phyloP scores from a whole-genome alignment of 30 jellyfish, hydroid and myxozoan species.

The Phacellophora camtschatica region DNA sequence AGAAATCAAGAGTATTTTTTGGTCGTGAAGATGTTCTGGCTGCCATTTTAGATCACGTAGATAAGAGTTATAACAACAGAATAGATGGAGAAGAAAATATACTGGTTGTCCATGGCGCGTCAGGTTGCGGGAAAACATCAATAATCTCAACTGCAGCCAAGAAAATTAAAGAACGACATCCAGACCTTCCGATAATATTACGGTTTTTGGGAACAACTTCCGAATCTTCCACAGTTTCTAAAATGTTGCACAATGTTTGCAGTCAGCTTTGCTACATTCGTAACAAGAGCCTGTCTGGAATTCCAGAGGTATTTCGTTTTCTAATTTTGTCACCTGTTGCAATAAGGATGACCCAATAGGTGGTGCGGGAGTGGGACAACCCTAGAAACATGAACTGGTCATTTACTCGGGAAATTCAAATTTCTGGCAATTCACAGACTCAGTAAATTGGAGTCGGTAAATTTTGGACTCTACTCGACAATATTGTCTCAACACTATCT shows the following conservation, averaged over 20 bases:
- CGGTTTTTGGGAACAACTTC: slow-evolving; percentile 89
- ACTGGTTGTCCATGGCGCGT: slow-evolving; percentile 70
- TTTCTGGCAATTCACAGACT: too few species aligned
- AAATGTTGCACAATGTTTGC: slow-evolving; percentile 55
- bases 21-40: slow-evolving; percentile 73
- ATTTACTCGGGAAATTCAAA: too few species aligned
- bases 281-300: not conserved
- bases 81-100: not conserved
- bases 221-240: slow-evolving; percentile 63
- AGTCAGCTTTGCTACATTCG: slow-evolving; percentile 37
- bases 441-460: too few species aligned
- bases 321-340: not conserved
- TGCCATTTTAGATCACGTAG: slow-evolving; percentile 37
- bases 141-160: slow-evolving; percentile 79
- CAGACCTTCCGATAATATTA: slow-evolving; percentile 26
- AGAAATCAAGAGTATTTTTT: slow-evolving; percentile 43
- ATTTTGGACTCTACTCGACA: too few species aligned
- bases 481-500: too few species aligned
- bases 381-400: not conserved
- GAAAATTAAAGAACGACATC: slow-evolving; percentile 34
- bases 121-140: slow-evolving; percentile 93
- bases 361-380: not conserved
- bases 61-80: not conserved
- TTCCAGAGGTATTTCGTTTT: slow-evolving; percentile 44
- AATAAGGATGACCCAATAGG: not conserved